Conservation (phyloP, 2,113 vertebrate genomes). For the Taxidea taxus region DNA sequence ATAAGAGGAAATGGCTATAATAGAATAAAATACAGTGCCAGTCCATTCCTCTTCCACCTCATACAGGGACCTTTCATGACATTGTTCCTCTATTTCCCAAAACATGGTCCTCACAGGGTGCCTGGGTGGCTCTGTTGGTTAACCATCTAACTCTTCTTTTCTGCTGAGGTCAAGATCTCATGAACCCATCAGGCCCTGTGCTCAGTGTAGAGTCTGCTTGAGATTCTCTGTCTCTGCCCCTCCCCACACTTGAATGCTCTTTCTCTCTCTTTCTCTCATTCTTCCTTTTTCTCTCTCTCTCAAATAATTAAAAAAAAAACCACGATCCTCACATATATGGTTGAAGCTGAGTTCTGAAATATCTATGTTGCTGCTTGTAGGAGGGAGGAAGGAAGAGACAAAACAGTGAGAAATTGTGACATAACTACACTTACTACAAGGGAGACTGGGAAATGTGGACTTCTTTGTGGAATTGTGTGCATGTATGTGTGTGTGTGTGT, state of each 20-base stretch:
- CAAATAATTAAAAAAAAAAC: background rate
- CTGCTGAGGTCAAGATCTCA: background rate
- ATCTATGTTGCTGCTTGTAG: background rate
- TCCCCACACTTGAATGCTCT: background rate
- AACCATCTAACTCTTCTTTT: background rate
- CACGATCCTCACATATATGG: background rate
- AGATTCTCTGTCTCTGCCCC: background rate
- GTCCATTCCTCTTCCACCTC: background rate
- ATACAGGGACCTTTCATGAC: background rate
- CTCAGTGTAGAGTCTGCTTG: background rate
- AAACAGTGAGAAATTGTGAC: background rate
- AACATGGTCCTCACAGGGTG: background rate
- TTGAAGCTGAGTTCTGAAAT: background rate
- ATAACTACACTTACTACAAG: background rate
- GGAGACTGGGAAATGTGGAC: background rate
- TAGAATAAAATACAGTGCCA: background rate
- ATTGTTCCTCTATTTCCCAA: background rate
- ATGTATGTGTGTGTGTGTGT: background rate
- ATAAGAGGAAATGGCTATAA: background rate
- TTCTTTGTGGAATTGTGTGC: background rate
- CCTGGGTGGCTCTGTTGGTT: background rate
- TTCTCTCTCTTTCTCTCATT: background rate
- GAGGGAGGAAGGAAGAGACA: background rate
- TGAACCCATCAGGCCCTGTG: background rate
- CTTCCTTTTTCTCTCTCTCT: background rate